phyloP scores from a whole-genome alignment of 1,140 invertebrate genomes.

The Pseudoatta argentina region DNA sequence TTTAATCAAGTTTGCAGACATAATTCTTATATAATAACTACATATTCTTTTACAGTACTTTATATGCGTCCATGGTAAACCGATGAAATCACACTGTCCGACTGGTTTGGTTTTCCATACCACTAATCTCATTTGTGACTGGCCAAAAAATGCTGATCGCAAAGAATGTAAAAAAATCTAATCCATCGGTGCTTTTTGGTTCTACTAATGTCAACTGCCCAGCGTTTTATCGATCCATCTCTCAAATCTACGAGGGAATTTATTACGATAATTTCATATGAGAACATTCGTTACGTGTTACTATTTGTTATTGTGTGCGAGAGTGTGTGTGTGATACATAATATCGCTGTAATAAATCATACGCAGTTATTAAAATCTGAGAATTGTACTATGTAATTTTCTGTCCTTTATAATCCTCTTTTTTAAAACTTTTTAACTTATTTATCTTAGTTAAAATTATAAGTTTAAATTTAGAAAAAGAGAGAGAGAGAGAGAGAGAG shows the following conservation, averaged over 20 bases:
- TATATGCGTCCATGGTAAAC: conserved; percentile 92
- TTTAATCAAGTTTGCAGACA: background rate
- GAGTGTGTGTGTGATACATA: background rate
- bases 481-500: too few relatives aligned
- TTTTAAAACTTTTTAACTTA: background rate
- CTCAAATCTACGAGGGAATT: background rate
- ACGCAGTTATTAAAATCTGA: conserved; percentile 11
- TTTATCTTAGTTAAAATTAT: background rate
- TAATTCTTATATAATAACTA: background rate
- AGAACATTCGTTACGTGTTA: conserved; percentile 14
- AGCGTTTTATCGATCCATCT: background rate
- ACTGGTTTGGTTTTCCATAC: conserved; percentile 92
- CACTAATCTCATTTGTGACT: conserved; percentile 90
- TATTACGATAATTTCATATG: conserved; percentile 33
- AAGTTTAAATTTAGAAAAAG: too few relatives aligned
- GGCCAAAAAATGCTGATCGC: conserved; percentile 91
- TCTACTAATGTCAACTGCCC: background rate
- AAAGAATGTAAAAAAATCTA: conserved; percentile 85
- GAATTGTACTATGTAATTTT: background rate
- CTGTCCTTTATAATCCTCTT: background rate
- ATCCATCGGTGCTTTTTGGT: background rate
- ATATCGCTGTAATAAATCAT: conserved; percentile 44
- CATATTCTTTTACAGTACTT: conserved; percentile 89
- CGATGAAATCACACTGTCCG: conserved; percentile 90
- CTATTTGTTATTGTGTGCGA: conserved; percentile 13